Evolutionary conservation across 2,797 vertebrate genomes (phyloP).

Genomic region (Adelosebastes latens): DNA sequence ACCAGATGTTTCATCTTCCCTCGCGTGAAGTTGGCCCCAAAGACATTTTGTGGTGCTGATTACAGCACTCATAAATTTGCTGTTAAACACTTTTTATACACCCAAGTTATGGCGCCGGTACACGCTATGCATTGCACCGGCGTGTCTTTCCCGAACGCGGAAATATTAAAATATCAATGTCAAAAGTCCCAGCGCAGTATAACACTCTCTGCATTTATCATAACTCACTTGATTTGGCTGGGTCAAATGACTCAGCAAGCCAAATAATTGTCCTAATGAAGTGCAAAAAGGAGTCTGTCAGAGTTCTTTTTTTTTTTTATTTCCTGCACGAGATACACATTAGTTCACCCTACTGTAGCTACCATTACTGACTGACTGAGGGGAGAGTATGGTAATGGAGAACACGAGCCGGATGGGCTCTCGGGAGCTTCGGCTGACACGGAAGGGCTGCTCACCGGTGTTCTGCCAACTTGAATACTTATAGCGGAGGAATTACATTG

Average conservation of each 20-base stretch:
- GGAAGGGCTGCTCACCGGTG: constrained; percentile 61
- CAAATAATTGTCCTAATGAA: constrained; percentile 80
- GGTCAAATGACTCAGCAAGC: constrained; percentile 75
- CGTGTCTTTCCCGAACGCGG: constrained; percentile 11
- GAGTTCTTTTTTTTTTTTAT: constrained; percentile 32
- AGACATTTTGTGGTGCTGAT: constrained; percentile 69
- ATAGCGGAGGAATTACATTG: constrained; percentile 61
- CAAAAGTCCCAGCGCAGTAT: constrained; percentile 26
- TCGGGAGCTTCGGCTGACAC: constrained; percentile 70
- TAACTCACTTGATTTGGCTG: constrained; percentile 61
- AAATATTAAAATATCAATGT: constrained; percentile 18
- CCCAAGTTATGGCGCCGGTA: constrained; percentile 28
- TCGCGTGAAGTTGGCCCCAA: constrained; percentile 53
- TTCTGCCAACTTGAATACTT: constrained; percentile 75
- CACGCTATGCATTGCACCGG: background rate
- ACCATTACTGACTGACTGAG: constrained; percentile 53
- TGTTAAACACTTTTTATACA: constrained; percentile 56
- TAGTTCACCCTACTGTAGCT: constrained; percentile 61
- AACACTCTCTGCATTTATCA: constrained; percentile 54
- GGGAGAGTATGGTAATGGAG: constrained; percentile 66
- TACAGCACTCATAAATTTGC: constrained; percentile 66
- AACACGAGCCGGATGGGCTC: constrained; percentile 65
- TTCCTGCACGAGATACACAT: constrained; percentile 44
- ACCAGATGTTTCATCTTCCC: constrained; percentile 74
- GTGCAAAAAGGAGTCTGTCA: constrained; percentile 72